These are phyloP conservation scores for Aurelia coerulea DNA, from an alignment of 30 jellyfish, hydroid and myxozoan genomes.

Conservation along the genomic window DNA sequence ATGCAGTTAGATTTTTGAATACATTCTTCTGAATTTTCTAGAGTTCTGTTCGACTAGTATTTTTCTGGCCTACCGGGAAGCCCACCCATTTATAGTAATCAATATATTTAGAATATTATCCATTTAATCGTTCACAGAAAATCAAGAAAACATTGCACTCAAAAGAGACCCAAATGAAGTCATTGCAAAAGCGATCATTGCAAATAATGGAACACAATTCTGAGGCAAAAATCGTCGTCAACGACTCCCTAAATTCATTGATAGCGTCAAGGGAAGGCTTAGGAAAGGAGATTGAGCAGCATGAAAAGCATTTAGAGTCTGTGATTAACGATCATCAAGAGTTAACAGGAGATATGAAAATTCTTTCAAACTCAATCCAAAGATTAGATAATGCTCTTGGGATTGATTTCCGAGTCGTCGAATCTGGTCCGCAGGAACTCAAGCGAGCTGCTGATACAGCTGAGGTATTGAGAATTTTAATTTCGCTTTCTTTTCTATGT, in stretches of 20 bases:
- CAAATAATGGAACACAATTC: constrained; percentile 9
- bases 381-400: constrained; percentile 17
- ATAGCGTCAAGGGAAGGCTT: background rate
- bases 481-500: background rate
- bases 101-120: too few relatives aligned
- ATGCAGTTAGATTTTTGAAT: too few relatives aligned
- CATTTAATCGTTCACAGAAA: background rate
- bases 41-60: too few relatives aligned
- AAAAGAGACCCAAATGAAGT: constrained; percentile 22
- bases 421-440: constrained; percentile 35
- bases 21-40: too few relatives aligned
- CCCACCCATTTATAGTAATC: too few relatives aligned
- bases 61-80: too few relatives aligned
- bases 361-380: constrained; percentile 26
- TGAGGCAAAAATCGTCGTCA: constrained; percentile 10
- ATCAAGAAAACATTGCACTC: background rate
- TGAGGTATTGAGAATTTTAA: constrained; percentile 4
- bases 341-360: constrained; percentile 7
- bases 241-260: background rate
- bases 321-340: background rate
- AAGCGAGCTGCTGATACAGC: constrained; percentile 18
- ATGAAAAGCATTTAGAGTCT: background rate
- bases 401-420: constrained; percentile 29
- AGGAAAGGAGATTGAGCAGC: background rate
- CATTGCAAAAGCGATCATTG: constrained; percentile 18